Evolutionary conservation across 2,888 invertebrate species (phyloP), one percentile per base, ranked within the genome.

Genomic region (Parascotia fuliginaria): DNA sequence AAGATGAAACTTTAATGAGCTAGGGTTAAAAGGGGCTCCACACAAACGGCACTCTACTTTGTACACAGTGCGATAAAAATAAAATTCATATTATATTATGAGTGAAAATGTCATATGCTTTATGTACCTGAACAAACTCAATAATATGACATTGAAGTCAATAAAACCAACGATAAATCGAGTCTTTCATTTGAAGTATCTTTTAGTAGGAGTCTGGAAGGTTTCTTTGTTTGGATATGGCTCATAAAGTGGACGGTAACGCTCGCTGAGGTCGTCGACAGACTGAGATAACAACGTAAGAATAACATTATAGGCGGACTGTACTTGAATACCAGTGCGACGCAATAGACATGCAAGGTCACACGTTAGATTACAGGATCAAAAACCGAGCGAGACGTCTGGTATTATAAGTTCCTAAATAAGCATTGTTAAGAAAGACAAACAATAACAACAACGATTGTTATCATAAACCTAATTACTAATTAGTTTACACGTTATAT

Each of bases 1-100:
- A 52, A 51, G 51, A 65, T 82, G 69, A 77, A 83, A 76, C 61
- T 75, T 80, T 81, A 79, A 83, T 80, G 74, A 72, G 73, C 42
- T 65, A 66, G 77, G 77, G 70, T 47, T 70, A 54, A 65, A 71
- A 73, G 65, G 70, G 65, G 63, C 65, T 66, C 55, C 63, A 55
- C 53, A 47, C 57, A 67, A 70, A 71, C 65, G 66, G 61, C 68
- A 71, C 65, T 55, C 56, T 59, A 54, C 59, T 45, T 57, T 53
- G 56, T 62, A 64, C 72, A 63, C 65, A 67, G 64, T 65, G 54
- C 31, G 66, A 69, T 75, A 70, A 70, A 78, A 76, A 79, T 77
- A 74, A 69, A 70, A 54, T 43, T 55, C 39, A 19, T 60, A 50
- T n/a, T n/a, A n/a, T 64, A 53, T 52, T 65, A 47, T 54, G 55